A percentile compares a stretch with the other conserved stretches of the same genome.
Conservation (phyloP, 2,888 invertebrate genomes). For the Dichetophora obliterata region DNA sequence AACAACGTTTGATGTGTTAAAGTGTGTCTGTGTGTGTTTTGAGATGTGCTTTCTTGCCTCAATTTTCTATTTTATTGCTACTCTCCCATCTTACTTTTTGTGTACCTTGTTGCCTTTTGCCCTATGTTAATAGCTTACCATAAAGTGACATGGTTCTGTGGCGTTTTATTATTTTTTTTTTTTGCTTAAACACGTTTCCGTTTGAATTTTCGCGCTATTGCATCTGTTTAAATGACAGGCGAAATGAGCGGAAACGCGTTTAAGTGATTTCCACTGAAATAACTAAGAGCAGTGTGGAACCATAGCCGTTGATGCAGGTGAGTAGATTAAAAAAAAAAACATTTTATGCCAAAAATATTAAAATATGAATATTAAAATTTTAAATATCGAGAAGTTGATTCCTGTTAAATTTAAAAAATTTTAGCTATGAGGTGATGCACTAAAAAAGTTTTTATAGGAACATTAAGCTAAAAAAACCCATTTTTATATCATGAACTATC, state of each 20-base stretch:
- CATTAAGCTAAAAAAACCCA: too few species aligned
- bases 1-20: too few species aligned
- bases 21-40: too few species aligned
- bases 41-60: background rate
- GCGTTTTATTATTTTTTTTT: background rate
- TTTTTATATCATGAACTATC: too few species aligned
- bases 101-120: background rate
- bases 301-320: too few species aligned
- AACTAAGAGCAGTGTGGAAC: background rate
- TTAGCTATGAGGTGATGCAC: too few species aligned
- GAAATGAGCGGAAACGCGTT: background rate
- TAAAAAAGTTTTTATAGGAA: too few species aligned
- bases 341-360: too few species aligned
- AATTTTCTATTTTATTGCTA: background rate
- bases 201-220: background rate
- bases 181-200: background rate
- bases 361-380: too few species aligned
- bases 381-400: too few species aligned
- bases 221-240: background rate
- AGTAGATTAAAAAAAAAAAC: too few species aligned
- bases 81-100: background rate
- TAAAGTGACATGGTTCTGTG: background rate
- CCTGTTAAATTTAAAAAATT: too few species aligned
- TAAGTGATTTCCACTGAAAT: background rate
- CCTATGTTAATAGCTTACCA: background rate